Percentiles rank a stretch among this genome's conserved stretches.
These are phyloP conservation scores for Heteromyza rotundicornis DNA, from an alignment of 2,888 invertebrate genomes.

Conservation along the genomic window DNA sequence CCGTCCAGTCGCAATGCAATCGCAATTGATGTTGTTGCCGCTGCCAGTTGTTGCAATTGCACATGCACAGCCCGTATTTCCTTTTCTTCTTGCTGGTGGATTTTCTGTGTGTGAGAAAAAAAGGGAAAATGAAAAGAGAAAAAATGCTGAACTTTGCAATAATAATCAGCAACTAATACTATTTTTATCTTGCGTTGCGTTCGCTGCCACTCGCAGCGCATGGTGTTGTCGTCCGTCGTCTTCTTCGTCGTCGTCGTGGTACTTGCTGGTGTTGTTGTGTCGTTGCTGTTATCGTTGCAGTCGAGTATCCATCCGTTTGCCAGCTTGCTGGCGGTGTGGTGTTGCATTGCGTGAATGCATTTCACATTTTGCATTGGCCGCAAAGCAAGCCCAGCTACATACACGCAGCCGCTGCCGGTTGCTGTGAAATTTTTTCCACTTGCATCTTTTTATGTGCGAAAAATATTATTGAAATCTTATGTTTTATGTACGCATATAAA, in stretches of 20 bases:
- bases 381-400: background rate
- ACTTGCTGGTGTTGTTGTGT: too few species aligned
- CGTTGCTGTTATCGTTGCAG: constrained; percentile 12
- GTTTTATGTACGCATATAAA: constrained; percentile 15
- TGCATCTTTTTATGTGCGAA: constrained; percentile 17
- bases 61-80: constrained; percentile 9
- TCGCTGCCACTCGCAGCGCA: constrained; percentile 2
- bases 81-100: background rate
- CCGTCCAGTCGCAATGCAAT: constrained; percentile 5
- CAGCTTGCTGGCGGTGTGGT: background rate
- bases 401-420: constrained; percentile 5
- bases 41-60: constrained; percentile 24
- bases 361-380: constrained; percentile 8
- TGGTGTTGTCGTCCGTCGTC: constrained; percentile 1
- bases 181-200: constrained; percentile 47
- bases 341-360: constrained; percentile 16
- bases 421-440: constrained; percentile 16
- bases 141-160: constrained; percentile 57
- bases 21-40: constrained; percentile 27
- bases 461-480: constrained; percentile 21
- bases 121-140: constrained; percentile 31
- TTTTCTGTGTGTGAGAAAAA: constrained; percentile 36
- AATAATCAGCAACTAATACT: constrained; percentile 57
- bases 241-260: constrained; percentile 1
- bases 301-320: background rate